These are phyloP conservation scores for Argyrosomus japonicus DNA, from an alignment of 2,113 vertebrate species.

Conservation along the genomic window DNA sequence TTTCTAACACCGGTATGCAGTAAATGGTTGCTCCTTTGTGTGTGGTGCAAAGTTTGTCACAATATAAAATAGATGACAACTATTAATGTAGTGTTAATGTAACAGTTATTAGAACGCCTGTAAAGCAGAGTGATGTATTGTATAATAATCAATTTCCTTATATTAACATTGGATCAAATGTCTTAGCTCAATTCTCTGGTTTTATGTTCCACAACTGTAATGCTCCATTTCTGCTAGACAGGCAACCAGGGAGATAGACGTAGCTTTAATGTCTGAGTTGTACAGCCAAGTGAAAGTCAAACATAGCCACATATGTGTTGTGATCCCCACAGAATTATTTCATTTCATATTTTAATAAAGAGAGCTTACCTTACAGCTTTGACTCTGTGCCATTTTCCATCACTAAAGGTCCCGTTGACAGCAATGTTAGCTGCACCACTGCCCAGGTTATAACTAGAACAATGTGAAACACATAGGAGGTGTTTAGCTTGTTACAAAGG, in stretches of 20 bases:
- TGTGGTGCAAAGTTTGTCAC: no score
- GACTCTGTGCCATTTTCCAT: conserved; percentile 94
- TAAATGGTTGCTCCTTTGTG: no score
- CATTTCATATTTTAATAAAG: not conserved
- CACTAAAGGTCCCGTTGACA: conserved; percentile 92
- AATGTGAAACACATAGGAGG: conserved; percentile 5
- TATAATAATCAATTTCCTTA: not conserved
- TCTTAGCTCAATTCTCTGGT: no score
- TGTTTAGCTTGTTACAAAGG: not conserved
- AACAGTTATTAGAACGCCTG: no score
- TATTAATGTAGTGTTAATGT: no score
- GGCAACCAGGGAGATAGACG: no score
- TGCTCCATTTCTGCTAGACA: no score
- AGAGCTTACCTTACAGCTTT: conserved; percentile 91
- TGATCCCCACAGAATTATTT: not conserved
- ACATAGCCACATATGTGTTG: not conserved
- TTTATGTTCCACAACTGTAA: no score
- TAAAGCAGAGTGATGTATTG: no score
- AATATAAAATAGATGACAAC: no score
- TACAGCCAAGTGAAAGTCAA: not conserved
- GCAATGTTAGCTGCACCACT: conserved; percentile 87
- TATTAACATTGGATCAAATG: not conserved
- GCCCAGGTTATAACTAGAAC: conserved; percentile 92
- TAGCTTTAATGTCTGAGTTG: not conserved
- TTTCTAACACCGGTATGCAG: no score